Conservation (phyloP, 2,888 invertebrate species). For the Griposia aprilina region DNA sequence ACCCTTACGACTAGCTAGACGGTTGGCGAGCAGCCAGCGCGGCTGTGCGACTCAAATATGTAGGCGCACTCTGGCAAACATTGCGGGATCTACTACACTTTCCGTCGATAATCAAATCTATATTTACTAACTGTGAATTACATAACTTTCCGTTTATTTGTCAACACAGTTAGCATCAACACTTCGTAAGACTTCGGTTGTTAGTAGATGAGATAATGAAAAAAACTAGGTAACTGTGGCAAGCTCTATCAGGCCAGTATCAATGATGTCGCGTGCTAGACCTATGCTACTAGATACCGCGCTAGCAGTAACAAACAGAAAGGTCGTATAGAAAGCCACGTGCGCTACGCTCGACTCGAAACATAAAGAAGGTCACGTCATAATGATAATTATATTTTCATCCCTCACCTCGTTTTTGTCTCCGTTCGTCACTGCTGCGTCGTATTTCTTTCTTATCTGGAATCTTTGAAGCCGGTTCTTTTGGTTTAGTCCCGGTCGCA, state of each 20-base stretch:
- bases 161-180: slow-evolving; percentile 54
- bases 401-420: slow-evolving; percentile 83
- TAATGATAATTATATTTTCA: slow-evolving; percentile 4
- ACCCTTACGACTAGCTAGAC: slow-evolving; percentile 55
- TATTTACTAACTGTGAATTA: slow-evolving; percentile 69
- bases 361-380: slow-evolving; percentile 19
- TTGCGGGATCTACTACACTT: slow-evolving; percentile 66
- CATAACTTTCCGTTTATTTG: slow-evolving; percentile 61
- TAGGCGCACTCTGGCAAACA: slow-evolving; percentile 71
- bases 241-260: slow-evolving; percentile 34
- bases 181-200: slow-evolving; percentile 16
- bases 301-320: slow-evolving; percentile 46
- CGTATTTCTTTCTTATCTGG: slow-evolving; percentile 76
- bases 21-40: slow-evolving; percentile 64
- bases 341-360: slow-evolving; percentile 5
- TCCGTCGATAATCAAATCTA: slow-evolving; percentile 72
- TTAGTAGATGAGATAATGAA: background rate
- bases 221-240: background rate
- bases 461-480: slow-evolving; percentile 70
- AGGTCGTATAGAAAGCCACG: slow-evolving; percentile 41
- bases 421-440: slow-evolving; percentile 81
- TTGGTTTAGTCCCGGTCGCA: slow-evolving; percentile 77
- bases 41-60: slow-evolving; percentile 58
- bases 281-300: slow-evolving; percentile 65
- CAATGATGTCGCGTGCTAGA: slow-evolving; percentile 67